Evolutionary conservation across 2,113 vertebrate species (phyloP).

Genomic region (Chelonoidis abingdonii): DNA sequence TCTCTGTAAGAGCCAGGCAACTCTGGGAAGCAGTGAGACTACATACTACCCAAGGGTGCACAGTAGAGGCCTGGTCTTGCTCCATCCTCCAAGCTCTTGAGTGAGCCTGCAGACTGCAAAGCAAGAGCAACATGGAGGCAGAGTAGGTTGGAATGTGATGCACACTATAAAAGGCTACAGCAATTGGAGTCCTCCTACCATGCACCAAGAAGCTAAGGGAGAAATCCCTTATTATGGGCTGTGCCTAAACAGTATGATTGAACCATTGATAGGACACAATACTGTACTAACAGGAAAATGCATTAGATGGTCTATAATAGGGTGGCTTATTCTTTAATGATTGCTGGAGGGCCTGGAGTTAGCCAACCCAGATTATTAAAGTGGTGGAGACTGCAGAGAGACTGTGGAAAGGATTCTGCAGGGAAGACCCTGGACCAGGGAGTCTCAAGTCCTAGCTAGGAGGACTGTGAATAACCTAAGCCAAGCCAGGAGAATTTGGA

Average conservation of each 20-base stretch:
- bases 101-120: background rate
- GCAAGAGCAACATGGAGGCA: background rate
- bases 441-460: background rate
- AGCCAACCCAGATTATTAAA: background rate
- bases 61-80: background rate
- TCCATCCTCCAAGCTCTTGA: background rate
- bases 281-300: background rate
- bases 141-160: background rate
- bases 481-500: background rate
- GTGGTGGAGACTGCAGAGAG: background rate
- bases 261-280: background rate
- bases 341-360: background rate
- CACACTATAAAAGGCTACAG: background rate
- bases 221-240: background rate
- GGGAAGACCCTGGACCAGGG: background rate
- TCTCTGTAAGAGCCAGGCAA: background rate
- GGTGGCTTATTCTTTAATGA: background rate
- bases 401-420: background rate
- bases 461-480: background rate
- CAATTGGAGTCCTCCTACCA: background rate
- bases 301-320: background rate
- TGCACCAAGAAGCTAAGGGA: background rate
- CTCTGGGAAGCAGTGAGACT: background rate
- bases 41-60: background rate
- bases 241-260: background rate